Conservation (phyloP, 2,888 invertebrate genomes). For the Stenichneumon culpator region DNA sequence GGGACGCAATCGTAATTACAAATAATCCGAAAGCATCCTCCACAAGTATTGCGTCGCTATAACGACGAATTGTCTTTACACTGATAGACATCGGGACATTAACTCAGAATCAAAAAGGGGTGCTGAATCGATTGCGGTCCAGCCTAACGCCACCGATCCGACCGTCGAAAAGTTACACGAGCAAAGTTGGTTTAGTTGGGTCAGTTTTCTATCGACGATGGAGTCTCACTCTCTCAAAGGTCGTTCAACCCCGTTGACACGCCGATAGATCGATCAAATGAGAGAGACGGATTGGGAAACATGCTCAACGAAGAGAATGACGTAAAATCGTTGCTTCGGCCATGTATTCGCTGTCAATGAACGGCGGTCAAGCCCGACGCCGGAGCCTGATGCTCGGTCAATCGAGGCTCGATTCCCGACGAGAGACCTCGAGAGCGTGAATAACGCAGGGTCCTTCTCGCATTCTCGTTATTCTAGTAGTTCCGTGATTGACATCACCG, state of each 20-base stretch:
- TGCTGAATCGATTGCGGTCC: constrained; percentile 44
- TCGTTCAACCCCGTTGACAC: constrained; percentile 39
- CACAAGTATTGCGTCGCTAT: background rate
- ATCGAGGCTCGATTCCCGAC: constrained; percentile 47
- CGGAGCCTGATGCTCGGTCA: constrained; percentile 45
- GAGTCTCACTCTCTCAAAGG: constrained; percentile 35
- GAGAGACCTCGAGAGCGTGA: constrained; percentile 14
- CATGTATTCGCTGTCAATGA: constrained; percentile 6
- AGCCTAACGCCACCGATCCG: constrained; percentile 26
- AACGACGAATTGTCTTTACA: background rate
- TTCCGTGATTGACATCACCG: constrained; percentile 2
- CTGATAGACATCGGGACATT: constrained; percentile 35
- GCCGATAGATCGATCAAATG: constrained; percentile 53
- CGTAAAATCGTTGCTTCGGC: constrained; percentile 23
- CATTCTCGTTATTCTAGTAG: constrained; percentile 22
- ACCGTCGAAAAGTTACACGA: constrained; percentile 61
- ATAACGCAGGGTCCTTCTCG: constrained; percentile 6
- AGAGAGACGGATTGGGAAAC: constrained; percentile 8
- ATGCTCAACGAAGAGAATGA: constrained; percentile 30
- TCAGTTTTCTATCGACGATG: constrained; percentile 51
- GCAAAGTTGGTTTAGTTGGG: constrained; percentile 60
- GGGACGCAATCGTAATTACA: background rate
- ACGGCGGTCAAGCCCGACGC: constrained; percentile 25
- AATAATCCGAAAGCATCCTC: background rate
- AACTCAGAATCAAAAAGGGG: constrained; percentile 6